phyloP scores from a whole-genome alignment of 2,888 invertebrate genomes.

The Apodemia hepburni region DNA sequence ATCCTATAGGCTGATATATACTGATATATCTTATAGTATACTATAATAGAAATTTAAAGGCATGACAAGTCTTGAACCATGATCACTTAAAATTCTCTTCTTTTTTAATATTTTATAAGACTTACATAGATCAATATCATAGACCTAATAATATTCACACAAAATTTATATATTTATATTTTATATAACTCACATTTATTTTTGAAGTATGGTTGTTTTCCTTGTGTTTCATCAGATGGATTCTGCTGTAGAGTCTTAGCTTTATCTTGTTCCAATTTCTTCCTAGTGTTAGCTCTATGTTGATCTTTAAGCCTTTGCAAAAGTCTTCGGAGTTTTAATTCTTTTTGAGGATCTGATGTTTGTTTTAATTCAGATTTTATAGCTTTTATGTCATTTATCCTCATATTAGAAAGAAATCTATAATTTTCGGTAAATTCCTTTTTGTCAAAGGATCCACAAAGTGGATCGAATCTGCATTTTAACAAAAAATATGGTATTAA shows the following conservation, averaged over 20 bases:
- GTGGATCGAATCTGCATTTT: constrained; percentile 86
- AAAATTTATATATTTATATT: too few relatives aligned
- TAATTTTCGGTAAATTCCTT: constrained; percentile 88
- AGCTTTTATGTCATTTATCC: constrained; percentile 83
- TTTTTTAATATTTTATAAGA: too few relatives aligned
- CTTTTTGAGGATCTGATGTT: constrained; percentile 81
- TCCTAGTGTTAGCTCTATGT: constrained; percentile 82
- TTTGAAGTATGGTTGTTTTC: constrained; percentile 85
- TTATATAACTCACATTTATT: constrained; percentile 67
- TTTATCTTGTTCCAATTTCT: constrained; percentile 73
- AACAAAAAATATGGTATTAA: too few relatives aligned
- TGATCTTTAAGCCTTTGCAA: constrained; percentile 90
- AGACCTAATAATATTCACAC: too few relatives aligned
- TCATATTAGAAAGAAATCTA: constrained; percentile 86
- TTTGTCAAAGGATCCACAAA: constrained; percentile 89
- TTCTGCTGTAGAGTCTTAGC: constrained; percentile 76
- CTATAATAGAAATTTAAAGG: too few relatives aligned
- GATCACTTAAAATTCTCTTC: too few relatives aligned
- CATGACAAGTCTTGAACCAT: too few relatives aligned
- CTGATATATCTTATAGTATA: too few relatives aligned
- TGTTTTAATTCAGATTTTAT: constrained; percentile 82
- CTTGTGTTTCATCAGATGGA: constrained; percentile 73
- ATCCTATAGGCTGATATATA: too few relatives aligned
- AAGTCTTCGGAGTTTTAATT: constrained; percentile 83
- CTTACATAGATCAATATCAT: too few relatives aligned